Evolutionary conservation across 2,113 vertebrate genomes (phyloP), one percentile per base, ranked within the genome.

Genomic region (Apeltes quadracus): DNA sequence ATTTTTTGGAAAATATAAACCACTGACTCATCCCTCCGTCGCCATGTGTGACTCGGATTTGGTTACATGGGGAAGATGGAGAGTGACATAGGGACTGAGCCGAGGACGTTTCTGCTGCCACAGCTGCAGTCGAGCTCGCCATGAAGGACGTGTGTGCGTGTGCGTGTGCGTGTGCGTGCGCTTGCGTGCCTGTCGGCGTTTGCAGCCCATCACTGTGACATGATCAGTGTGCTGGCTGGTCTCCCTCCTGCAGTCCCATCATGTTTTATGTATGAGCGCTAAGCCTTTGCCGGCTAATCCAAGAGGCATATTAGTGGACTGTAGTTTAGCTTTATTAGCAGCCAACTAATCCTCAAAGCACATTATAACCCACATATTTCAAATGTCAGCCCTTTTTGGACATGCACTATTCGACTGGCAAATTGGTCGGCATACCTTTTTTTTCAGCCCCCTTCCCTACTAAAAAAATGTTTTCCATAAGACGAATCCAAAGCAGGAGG

Each of bases 191-290:
- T 58, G 41, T 46, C 69, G 22, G 61, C 69, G 61, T 84, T 74
- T 32, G 55, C 36, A 59, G 72, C 64, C 41, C 71, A 69, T 82
- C 36, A 12, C 58, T 15, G 27, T 75, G 78, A 81, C 69, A 51
- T 71, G 36, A 70, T 76, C 63, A 46, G 65, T 64, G 69, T 76
- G 58, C 38, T 61, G 57, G 67, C 62, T 74, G 61, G 20, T 81
- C 61, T 67, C 73, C 62, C 79, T 74, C 61, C 73, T 75, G 72
- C 70, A 75, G 51, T 72, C 78, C 57, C 62, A 34, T 77, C 82
- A 89, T 91, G 82, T 85, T 90, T 91, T 83, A 89, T 90, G 70
- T 69, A 90, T 88, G 85, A 89, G 51, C 20, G 79, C 72, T 89
- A 85, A 90, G 64, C 88, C 81, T 48, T 61, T 27, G 16, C 71